Evolutionary conservation across 2,888 invertebrate genomes (phyloP).

Genomic region (Abrostola tripartita): DNA sequence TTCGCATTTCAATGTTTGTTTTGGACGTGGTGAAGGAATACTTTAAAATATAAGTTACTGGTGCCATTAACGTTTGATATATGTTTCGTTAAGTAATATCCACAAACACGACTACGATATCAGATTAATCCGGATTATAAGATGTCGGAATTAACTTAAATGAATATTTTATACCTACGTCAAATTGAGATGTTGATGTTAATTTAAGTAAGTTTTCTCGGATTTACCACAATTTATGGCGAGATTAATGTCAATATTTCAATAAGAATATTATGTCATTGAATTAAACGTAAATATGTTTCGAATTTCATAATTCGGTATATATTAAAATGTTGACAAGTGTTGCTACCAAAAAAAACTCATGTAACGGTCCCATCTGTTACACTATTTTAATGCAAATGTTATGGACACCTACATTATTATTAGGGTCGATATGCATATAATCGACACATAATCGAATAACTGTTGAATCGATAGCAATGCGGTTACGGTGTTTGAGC

Average conservation of each 20-base stretch:
- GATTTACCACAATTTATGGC: conserved; percentile 38
- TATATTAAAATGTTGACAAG: conserved; percentile 11
- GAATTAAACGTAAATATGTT: conserved; percentile 38
- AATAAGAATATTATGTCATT: conserved; percentile 41
- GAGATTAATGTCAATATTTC: conserved; percentile 38
- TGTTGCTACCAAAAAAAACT: conserved; percentile 18
- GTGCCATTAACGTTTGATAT: conserved; percentile 25
- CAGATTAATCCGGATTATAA: conserved; percentile 38
- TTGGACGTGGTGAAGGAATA: conserved; percentile 48
- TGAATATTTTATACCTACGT: conserved; percentile 38
- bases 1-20: conserved; percentile 68
- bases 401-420: conserved; percentile 48
- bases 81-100: conserved; percentile 20
- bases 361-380: conserved; percentile 31
- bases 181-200: conserved; percentile 43
- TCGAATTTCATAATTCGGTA: conserved; percentile 20
- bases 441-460: conserved; percentile 45
- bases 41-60: conserved; percentile 42
- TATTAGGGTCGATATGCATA: conserved; percentile 44
- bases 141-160: conserved; percentile 26
- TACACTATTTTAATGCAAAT: conserved; percentile 53
- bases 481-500: conserved; percentile 50
- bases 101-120: conserved; percentile 9
- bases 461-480: conserved; percentile 44
- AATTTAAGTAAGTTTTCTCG: conserved; percentile 32